Base-by-base conservation (phyloP, 2,797 vertebrate species). In the Peromyscus attwateri region DNA sequence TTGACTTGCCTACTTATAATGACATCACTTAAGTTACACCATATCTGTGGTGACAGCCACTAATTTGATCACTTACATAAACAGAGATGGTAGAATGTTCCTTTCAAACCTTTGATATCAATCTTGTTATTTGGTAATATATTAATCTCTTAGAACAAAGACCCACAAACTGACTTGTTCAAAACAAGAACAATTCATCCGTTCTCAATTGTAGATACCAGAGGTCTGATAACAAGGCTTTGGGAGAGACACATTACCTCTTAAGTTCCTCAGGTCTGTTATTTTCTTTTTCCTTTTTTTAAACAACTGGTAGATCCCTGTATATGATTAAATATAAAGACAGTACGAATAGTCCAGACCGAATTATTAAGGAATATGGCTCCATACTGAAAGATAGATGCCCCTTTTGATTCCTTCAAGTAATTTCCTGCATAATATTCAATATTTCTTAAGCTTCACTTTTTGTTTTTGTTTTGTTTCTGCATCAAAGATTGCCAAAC, bases 191-290 rank as follows among this genome's bases (percentile, higher is more conserved):
- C 19, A 79, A 80, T 46, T 10, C 55, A 19, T 34, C 43, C 0
- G 21, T 55, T 77, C 43, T 4, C 6, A 21, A 21, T 73, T 73
- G 37, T 71, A 17, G 25, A 66, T 21, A 12, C 0, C 27, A 14
- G 4, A 70, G 11, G 9, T 57, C 60, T 29, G 57, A 52, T 57
- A 27, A 57, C 37, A 34, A 71, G 49, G 1, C 34, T 46, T 12
- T 55, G 1, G 2, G 3, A 70, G 31, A 7, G 2, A 13, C 29
- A 34, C 1, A 12, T 2, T n/a, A 9, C 7, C 19, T 62, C 4
- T 40, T 55, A 34, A 71, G 23, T 10, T 16, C 29, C 14, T 21
- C 4, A 29, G 6, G n/a, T 29, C 37, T 25, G 4, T 49, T 31
- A 5, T 16, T 68, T 77, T 13, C 46, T 75, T 21, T 62, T 9